Evolutionary conservation across 64 coral and sea anemone species (phyloP).

Genomic region (Astreopora myriophthalma): DNA sequence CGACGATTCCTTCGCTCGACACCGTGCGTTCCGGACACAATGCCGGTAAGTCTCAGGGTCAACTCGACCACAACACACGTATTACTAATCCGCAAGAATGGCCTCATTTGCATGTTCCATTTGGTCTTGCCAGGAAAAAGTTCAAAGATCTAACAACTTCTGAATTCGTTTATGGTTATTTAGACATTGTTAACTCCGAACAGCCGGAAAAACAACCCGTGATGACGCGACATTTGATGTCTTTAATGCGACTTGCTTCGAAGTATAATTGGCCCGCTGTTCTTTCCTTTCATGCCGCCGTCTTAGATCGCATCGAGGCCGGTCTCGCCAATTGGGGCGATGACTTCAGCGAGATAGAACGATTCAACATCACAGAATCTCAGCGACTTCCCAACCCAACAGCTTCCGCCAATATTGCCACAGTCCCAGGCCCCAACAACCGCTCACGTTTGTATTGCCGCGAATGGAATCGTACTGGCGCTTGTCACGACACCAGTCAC

Average conservation of each 20-base stretch:
- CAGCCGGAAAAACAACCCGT: background rate
- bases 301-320: no score
- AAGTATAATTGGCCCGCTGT: conserved; percentile 3
- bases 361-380: conserved; percentile 46
- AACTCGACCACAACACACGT: background rate
- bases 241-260: background rate
- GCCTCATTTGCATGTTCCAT: conserved; percentile 13
- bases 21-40: background rate
- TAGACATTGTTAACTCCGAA: background rate
- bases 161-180: conserved; percentile 33
- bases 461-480: conserved; percentile 30
- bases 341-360: background rate
- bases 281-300: background rate
- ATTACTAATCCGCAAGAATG: conserved; percentile 32
- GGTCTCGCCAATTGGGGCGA: no score
- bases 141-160: conserved; percentile 4
- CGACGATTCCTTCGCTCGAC: background rate
- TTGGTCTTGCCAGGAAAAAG: conserved; percentile 10
- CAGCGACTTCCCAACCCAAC: background rate
- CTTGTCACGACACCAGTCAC: background rate
- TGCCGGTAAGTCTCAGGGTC: background rate
- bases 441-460: background rate
- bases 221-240: background rate
- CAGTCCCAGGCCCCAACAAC: background rate
- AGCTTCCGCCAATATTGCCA: no score